Evolutionary conservation across 2,888 invertebrate genomes (phyloP).

Genomic region (Drosophila buzzatii): DNA sequence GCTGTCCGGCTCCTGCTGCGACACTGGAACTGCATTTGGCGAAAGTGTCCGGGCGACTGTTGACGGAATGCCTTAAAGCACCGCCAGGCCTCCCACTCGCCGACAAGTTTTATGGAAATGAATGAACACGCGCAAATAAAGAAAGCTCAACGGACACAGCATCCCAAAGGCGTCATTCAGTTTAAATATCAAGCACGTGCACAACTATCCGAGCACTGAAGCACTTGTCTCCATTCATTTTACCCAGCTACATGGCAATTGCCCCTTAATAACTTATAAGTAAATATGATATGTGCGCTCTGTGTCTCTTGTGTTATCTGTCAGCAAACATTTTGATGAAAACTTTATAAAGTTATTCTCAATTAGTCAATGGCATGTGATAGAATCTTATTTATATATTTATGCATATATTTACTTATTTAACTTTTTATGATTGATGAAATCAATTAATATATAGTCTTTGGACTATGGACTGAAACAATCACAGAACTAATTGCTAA

Average conservation of each 20-base stretch:
- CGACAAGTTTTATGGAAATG: conserved; percentile 13
- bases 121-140: conserved; percentile 23
- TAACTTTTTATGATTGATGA: too few species aligned
- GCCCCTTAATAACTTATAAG: neutral
- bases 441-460: neutral
- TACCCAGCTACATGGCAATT: conserved; percentile 2
- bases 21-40: conserved; percentile 75
- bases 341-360: neutral
- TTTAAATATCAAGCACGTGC: conserved; percentile 43
- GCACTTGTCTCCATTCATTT: conserved; percentile 18
- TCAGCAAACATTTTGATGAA: neutral
- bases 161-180: conserved; percentile 52
- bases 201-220: conserved; percentile 1
- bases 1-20: conserved; percentile 23
- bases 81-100: neutral
- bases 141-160: conserved; percentile 23
- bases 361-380: neutral
- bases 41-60: conserved; percentile 29
- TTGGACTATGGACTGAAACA: too few species aligned
- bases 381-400: neutral
- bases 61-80: conserved; percentile 8
- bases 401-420: neutral
- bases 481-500: too few species aligned
- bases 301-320: neutral
- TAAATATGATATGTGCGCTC: conserved; percentile 7